Evolutionary conservation across 2,113 vertebrate species (phyloP), one percentile per base, ranked within the genome.

Genomic region (Lepus europaeus): DNA sequence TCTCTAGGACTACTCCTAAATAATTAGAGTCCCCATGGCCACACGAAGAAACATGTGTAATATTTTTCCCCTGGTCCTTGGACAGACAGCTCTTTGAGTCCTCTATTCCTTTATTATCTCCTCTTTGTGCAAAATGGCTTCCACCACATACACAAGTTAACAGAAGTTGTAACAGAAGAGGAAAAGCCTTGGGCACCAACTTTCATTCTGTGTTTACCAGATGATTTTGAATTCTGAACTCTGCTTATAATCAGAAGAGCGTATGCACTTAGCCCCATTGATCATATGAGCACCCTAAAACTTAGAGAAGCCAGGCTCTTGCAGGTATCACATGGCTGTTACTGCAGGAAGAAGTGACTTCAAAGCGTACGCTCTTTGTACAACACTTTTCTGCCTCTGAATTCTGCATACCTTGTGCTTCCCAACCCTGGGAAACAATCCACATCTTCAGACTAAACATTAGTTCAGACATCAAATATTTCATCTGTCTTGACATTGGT

Each of bases 371-470:
- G 85, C 9, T 29, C 64, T 49, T 84, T 19, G 0, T n/a, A 2
- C 3, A 19, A 36, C 23, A 78, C 22, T 23, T 68, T 25, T 77
- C 64, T 36, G 45, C 59, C 45, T 91, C 84, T 4, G 39, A 79
- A 11, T 23, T 91, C 59, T 45, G 25, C 31, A 59, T 3, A 49
- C 69, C 91, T 81, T 59, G 51, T 79, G 79, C 45, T 31, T 17
- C 63, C 39, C 76, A 78, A 68, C 66, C 84, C 87, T 70, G 49
- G 22, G 23, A 94, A 93, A 85, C 51, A 90, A 31, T 14, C 22
- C 74, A 59, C 45, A 85, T 80, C 93, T 90, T 45, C 33, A 92
- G 90, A 79, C 93, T 83, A 94, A 96, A 94, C 68, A 36, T 92
- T 53, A 83, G 88, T 36, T 74, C 53, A 90, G 77, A 90, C 72